phyloP scores from a whole-genome alignment of 2,113 vertebrate genomes.

The Triplophysa tibetana region DNA sequence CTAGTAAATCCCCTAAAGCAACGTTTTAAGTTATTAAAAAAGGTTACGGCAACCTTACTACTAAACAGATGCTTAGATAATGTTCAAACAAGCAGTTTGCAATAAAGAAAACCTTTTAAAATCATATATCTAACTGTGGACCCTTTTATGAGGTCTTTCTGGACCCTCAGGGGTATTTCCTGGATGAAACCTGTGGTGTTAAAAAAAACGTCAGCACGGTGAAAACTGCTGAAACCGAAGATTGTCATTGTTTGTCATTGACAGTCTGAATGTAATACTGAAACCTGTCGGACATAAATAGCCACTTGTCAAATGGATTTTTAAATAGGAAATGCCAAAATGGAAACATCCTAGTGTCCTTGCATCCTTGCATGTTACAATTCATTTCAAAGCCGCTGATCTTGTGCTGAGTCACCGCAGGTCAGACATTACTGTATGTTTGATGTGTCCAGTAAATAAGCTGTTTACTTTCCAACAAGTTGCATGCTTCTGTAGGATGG shows the following conservation, averaged over 20 bases:
- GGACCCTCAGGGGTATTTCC: too few species aligned
- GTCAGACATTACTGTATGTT: neutral
- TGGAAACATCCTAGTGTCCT: neutral
- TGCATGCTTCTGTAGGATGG: neutral
- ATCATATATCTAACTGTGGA: too few species aligned
- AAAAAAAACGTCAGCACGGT: neutral
- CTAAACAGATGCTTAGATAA: too few species aligned
- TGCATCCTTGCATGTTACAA: neutral
- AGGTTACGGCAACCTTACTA: too few species aligned
- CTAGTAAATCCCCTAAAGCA: too few species aligned
- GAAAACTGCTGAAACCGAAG: neutral
- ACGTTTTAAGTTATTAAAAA: too few species aligned
- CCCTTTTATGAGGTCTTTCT: too few species aligned
- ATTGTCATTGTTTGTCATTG: neutral
- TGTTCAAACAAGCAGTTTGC: too few species aligned
- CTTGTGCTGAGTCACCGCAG: constrained; percentile 6
- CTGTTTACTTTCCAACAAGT: neutral
- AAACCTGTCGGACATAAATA: neutral
- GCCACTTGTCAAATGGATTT: neutral
- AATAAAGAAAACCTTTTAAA: too few species aligned
- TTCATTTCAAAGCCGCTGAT: neutral
- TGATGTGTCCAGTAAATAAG: neutral
- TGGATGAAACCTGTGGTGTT: neutral
- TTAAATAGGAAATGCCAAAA: neutral
- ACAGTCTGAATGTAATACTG: neutral